Evolutionary conservation across 1,140 invertebrate species (phyloP).

Genomic region (Parapsyche elsis): DNA sequence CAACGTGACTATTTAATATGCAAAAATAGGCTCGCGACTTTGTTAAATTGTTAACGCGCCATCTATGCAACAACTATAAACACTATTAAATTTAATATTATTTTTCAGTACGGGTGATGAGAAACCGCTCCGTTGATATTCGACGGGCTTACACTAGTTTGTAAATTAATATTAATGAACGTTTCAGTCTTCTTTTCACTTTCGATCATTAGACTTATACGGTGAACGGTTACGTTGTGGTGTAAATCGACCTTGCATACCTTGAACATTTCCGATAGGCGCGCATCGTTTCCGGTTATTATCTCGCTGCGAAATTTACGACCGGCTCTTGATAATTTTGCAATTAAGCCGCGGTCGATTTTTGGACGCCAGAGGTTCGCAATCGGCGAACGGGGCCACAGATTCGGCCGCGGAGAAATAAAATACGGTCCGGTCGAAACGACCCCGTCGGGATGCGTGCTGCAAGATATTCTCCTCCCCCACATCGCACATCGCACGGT

Average conservation of each 20-base stretch:
- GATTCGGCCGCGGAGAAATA: neutral
- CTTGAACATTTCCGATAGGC: neutral
- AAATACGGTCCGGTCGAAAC: constrained; percentile 43
- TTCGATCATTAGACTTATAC: neutral
- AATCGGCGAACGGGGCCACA: neutral
- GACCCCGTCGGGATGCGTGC: constrained; percentile 16
- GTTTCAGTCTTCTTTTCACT: neutral
- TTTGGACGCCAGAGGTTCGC: neutral
- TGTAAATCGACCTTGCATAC: neutral
- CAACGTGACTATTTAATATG: no score
- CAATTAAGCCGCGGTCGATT: neutral
- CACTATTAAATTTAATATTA: no score
- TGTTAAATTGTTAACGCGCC: no score
- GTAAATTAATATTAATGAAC: neutral
- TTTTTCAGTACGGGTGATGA: neutral
- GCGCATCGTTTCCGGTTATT: neutral
- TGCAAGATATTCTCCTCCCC: constrained; percentile 19
- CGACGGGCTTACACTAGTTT: neutral
- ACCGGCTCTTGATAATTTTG: constrained; percentile 17
- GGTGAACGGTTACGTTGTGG: neutral
- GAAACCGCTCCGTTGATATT: neutral
- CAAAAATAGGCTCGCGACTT: no score
- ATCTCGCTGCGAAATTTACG: constrained; percentile 6
- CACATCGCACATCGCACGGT: constrained; percentile 35
- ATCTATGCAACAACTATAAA: no score